Evolutionary conservation across 2,888 invertebrate genomes (phyloP).

Genomic region (Plagiodera versicolora): DNA sequence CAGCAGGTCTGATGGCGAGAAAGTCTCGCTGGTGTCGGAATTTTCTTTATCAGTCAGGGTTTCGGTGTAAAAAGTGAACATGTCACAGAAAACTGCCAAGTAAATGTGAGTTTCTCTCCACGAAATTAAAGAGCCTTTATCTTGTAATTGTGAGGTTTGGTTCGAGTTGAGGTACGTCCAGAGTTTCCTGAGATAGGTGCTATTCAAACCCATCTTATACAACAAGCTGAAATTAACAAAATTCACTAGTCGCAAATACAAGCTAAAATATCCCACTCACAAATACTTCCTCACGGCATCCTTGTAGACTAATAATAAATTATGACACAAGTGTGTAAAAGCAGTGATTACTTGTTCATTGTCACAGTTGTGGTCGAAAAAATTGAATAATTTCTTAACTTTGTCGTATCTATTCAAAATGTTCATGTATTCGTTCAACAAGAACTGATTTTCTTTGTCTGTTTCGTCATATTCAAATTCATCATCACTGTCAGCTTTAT

Average conservation of each 20-base stretch:
- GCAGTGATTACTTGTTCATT: slow-evolving; percentile 48
- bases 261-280: no score
- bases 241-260: neutral
- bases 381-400: slow-evolving; percentile 56
- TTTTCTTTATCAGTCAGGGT: slow-evolving; percentile 53
- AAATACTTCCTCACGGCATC: slow-evolving; percentile 84
- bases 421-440: slow-evolving; percentile 48
- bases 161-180: slow-evolving; percentile 48
- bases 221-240: slow-evolving; percentile 43
- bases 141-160: slow-evolving; percentile 40
- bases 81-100: slow-evolving; percentile 53
- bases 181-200: slow-evolving; percentile 49
- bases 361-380: slow-evolving; percentile 53
- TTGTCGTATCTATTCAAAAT: slow-evolving; percentile 50
- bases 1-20: slow-evolving; percentile 47
- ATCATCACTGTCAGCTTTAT: slow-evolving; percentile 58
- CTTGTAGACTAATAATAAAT: slow-evolving; percentile 78
- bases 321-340: slow-evolving; percentile 71
- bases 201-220: slow-evolving; percentile 51
- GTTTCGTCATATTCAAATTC: slow-evolving; percentile 62
- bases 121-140: slow-evolving; percentile 44
- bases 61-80: slow-evolving; percentile 55
- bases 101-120: slow-evolving; percentile 50
- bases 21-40: slow-evolving; percentile 53
- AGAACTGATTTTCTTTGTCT: slow-evolving; percentile 51